Conservation (phyloP, 2,888 invertebrate species). For the Lacanobia wlatinum region DNA sequence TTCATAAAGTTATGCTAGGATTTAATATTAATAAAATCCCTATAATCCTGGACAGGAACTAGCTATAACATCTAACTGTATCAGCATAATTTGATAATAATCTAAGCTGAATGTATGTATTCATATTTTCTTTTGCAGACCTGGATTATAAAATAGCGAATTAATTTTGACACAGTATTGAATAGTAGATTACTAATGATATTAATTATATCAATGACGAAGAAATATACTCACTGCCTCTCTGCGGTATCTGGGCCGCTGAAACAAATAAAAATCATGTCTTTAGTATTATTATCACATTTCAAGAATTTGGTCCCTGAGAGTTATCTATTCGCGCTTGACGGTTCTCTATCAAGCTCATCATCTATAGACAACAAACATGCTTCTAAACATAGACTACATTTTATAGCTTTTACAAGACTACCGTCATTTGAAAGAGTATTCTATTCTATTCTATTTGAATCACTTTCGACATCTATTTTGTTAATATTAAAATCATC, state of each 20-base stretch:
- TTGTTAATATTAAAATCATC: not conserved
- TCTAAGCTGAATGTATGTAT: not conserved
- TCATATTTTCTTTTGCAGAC: conserved; percentile 14
- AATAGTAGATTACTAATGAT: not conserved
- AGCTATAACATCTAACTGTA: not conserved
- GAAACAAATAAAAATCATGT: conserved; percentile 90
- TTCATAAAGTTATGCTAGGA: not conserved
- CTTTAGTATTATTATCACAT: conserved; percentile 37
- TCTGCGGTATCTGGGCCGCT: conserved; percentile 97
- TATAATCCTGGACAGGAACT: not conserved
- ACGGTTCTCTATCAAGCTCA: conserved; percentile 66
- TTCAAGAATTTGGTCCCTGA: not conserved
- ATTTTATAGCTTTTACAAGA: conserved; percentile 74
- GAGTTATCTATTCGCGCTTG: conserved; percentile 49
- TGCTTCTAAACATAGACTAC: conserved; percentile 85
- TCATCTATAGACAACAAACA: conserved; percentile 86
- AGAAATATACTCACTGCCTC: conserved; percentile 94
- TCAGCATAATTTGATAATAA: not conserved
- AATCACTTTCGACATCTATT: not conserved
- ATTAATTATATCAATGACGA: not conserved
- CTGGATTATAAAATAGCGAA: conserved; percentile 23
- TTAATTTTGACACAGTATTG: not conserved
- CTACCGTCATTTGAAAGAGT: conserved; percentile 46
- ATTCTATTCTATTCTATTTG: no score
- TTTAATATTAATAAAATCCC: no score